phyloP scores from a whole-genome alignment of 2,113 vertebrate genomes.

The Podarcis raffonei region DNA sequence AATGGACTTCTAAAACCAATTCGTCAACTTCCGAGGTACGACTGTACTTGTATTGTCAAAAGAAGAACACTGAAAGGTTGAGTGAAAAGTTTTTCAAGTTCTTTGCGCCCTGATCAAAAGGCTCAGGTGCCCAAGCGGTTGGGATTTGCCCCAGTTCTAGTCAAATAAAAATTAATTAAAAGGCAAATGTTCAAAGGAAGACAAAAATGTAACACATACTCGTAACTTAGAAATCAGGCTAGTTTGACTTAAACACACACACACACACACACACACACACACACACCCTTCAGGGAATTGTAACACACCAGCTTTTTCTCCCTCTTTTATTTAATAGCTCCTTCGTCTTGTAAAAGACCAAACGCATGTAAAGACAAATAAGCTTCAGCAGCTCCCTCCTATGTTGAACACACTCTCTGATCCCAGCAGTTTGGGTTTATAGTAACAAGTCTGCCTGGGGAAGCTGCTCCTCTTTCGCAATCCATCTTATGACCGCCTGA shows the following conservation, averaged over 20 bases:
- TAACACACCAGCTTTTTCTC: not conserved
- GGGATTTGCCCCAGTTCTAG: not conserved
- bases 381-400: not conserved
- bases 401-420: not conserved
- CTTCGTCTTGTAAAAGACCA: not conserved
- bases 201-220: too few species aligned
- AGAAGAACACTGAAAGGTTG: not conserved
- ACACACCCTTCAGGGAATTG: not conserved
- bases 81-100: not conserved
- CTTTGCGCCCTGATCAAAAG: not conserved
- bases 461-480: not conserved
- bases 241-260: not conserved
- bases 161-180: not conserved
- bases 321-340: not conserved
- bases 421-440: not conserved
- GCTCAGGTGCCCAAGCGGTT: not conserved
- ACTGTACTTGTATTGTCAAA: not conserved
- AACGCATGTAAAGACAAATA: not conserved
- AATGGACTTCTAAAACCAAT: too few species aligned
- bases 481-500: not conserved
- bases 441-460: not conserved
- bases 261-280: not conserved
- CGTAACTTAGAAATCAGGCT: not conserved
- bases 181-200: not conserved
- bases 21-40: too few species aligned